Evolutionary conservation across 1,140 invertebrate genomes (phyloP).

Genomic region (Homalodisca vitripennis): DNA sequence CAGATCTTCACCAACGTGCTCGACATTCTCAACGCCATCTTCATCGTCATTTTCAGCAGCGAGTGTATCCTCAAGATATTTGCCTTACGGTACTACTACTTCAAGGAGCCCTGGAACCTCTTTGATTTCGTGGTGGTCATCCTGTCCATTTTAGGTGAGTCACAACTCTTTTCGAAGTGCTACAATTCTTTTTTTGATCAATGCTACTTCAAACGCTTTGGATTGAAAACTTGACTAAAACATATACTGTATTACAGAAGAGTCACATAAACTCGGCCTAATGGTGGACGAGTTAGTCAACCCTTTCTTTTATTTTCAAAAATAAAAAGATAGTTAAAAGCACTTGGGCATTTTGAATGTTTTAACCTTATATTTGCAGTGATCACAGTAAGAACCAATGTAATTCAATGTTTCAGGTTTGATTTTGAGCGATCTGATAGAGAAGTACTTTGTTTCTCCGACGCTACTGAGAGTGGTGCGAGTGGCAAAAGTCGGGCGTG

Average conservation of each 20-base stretch:
- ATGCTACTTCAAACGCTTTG: too few relatives aligned
- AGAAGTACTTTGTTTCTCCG: constrained; percentile 97
- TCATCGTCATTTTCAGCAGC: constrained; percentile 96
- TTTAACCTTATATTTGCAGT: too few relatives aligned
- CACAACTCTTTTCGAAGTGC: constrained; percentile 19
- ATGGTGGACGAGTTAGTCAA: too few relatives aligned
- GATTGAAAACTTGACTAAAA: too few relatives aligned
- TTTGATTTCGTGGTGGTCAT: constrained; percentile 99
- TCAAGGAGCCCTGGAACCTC: constrained; percentile 98
- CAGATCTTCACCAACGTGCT: constrained; percentile 79
- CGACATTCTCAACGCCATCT: constrained; percentile 92
- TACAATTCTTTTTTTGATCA: too few relatives aligned
- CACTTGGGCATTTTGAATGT: too few relatives aligned
- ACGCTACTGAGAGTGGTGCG: constrained; percentile 95
- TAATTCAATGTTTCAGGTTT: constrained; percentile 79
- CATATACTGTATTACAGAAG: too few relatives aligned
- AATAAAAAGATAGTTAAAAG: too few relatives aligned
- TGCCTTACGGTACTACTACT: constrained; percentile 95
- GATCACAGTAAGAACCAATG: too few relatives aligned
- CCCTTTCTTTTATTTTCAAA: too few relatives aligned
- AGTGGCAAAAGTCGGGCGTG: constrained; percentile 96
- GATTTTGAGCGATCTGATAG: constrained; percentile 93
- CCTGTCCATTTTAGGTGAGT: constrained; percentile 94
- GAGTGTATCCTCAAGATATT: constrained; percentile 98
- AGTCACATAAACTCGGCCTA: too few relatives aligned